These are phyloP conservation scores for Malacosoma neustria DNA, from an alignment of 2,888 invertebrate genomes.

Conservation along the genomic window DNA sequence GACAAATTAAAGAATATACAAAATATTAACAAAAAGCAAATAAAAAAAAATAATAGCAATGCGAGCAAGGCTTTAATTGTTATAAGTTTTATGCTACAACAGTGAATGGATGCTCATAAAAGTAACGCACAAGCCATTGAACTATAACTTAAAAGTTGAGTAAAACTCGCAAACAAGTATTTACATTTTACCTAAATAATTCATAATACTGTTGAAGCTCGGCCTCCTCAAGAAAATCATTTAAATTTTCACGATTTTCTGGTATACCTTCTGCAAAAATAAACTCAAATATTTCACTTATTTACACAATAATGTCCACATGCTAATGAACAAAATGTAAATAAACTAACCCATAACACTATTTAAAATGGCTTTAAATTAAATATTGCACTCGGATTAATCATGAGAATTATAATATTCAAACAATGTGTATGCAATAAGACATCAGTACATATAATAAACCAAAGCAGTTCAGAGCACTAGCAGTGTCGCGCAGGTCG, in stretches of 20 bases:
- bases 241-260: slow-evolving; percentile 46
- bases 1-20: too few species aligned
- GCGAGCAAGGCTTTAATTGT: too few species aligned
- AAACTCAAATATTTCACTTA: slow-evolving; percentile 6
- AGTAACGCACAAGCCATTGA: background rate
- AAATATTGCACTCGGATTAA: too few species aligned
- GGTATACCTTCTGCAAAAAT: slow-evolving; percentile 39
- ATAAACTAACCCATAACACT: slow-evolving; percentile 29
- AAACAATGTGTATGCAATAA: too few species aligned
- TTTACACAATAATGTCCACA: background rate
- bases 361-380: too few species aligned
- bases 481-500: too few species aligned
- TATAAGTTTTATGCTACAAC: too few species aligned
- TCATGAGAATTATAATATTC: too few species aligned
- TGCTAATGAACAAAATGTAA: background rate
- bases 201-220: slow-evolving; percentile 95
- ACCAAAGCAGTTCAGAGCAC: too few species aligned
- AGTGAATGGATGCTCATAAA: slow-evolving; percentile 8
- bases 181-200: slow-evolving; percentile 77
- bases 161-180: background rate
- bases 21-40: too few species aligned
- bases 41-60: too few species aligned
- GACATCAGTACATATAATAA: too few species aligned
- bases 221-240: slow-evolving; percentile 93
- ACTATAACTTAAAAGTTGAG: slow-evolving; percentile 1